phyloP scores from a whole-genome alignment of 2,888 invertebrate genomes.

The Hypselothyrea guttata region DNA sequence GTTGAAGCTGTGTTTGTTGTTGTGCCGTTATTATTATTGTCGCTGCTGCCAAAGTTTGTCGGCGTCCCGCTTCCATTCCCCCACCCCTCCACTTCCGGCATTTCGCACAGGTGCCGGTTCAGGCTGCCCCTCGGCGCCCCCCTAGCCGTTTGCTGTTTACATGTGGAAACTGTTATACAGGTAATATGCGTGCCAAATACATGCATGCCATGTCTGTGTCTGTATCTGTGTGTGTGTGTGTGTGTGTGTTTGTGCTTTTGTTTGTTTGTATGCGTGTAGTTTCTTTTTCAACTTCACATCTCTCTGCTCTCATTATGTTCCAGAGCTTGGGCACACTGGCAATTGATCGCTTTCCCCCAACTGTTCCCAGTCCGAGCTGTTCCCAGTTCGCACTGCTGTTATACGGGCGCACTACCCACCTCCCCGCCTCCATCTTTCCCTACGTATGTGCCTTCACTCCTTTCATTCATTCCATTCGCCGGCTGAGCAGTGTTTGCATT shows the following conservation, averaged over 20 bases:
- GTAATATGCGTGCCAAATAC: constrained; percentile 45
- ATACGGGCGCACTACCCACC: background rate
- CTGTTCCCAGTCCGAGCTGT: background rate
- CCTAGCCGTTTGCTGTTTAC: constrained; percentile 48
- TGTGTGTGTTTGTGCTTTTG: constrained; percentile 11
- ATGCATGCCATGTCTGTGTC: constrained; percentile 20
- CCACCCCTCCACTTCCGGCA: constrained; percentile 11
- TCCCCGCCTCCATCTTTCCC: background rate
- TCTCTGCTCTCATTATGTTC: constrained; percentile 4
- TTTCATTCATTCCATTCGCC: background rate
- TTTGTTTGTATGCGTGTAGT: constrained; percentile 1
- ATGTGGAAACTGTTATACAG: constrained; percentile 53
- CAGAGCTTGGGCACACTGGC: constrained; percentile 16
- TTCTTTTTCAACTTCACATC: constrained; percentile 27
- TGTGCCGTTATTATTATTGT: background rate
- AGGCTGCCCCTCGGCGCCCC: background rate
- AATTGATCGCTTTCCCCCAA: background rate
- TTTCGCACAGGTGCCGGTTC: constrained; percentile 47
- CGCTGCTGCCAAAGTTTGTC: constrained; percentile 25
- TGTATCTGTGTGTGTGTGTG: constrained; percentile 13
- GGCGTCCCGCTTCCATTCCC: constrained; percentile 20
- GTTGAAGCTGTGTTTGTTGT: constrained; percentile 25
- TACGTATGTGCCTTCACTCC: no score
- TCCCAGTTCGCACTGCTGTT: background rate
- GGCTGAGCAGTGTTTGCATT: background rate